Evolutionary conservation across 2,888 invertebrate genomes (phyloP).

Genomic region (Brachyopa scutellaris): DNA sequence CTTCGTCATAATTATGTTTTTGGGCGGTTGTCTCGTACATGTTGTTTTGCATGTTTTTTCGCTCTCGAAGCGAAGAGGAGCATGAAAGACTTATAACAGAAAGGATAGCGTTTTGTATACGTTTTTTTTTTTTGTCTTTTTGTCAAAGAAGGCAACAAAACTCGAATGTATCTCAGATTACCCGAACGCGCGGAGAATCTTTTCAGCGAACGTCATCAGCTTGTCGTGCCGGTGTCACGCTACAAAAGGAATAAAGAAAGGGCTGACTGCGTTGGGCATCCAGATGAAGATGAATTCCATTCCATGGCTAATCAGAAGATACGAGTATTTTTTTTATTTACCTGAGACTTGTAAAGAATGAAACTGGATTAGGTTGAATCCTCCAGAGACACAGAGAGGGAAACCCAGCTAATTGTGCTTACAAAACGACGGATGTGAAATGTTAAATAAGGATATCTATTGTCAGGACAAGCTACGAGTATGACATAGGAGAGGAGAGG

Average conservation of each 20-base stretch:
- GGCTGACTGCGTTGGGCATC: conserved; percentile 44
- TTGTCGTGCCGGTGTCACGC: conserved; percentile 70
- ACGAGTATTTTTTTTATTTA: conserved; percentile 30
- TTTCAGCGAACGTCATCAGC: conserved; percentile 65
- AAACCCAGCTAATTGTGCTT: conserved; percentile 67
- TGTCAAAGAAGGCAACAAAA: conserved; percentile 38
- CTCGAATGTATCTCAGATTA: conserved; percentile 60
- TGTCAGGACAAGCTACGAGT: conserved; percentile 53
- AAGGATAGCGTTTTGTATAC: conserved; percentile 23
- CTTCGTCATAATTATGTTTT: conserved; percentile 73
- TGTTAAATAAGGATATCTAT: conserved; percentile 71
- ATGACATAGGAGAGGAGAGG: conserved; percentile 29
- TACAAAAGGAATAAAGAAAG: conserved; percentile 43
- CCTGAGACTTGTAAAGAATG: conserved; percentile 61
- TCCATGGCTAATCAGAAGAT: conserved; percentile 69
- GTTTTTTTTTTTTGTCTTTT: conserved; percentile 4
- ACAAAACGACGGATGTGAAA: conserved; percentile 70
- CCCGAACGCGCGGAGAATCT: conserved; percentile 48
- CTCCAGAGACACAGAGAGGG: background rate
- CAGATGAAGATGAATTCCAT: conserved; percentile 65
- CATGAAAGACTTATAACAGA: background rate
- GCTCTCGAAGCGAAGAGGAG: background rate
- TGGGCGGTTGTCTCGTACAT: conserved; percentile 68
- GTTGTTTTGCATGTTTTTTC: conserved; percentile 68
- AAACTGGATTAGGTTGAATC: conserved; percentile 45